Evolutionary conservation across 2,113 vertebrate genomes (phyloP), one percentile per base, ranked within the genome.

Genomic region (Corapipo altera): DNA sequence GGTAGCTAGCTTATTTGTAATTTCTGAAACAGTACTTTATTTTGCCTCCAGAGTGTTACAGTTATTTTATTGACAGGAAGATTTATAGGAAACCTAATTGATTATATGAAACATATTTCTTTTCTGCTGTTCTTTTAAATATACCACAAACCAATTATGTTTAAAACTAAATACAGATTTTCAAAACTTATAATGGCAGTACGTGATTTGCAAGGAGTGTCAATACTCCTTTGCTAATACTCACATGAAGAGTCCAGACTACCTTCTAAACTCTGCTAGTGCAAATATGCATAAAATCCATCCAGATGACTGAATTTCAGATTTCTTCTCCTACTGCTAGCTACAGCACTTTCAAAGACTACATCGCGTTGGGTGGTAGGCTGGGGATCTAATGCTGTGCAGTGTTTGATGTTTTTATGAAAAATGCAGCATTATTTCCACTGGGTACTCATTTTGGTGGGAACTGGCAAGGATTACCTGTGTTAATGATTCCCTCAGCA

Each of bases 321-420:
- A 35, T 61, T 89, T 82, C 27, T 78, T 61, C 81, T 41, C 62
- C 46, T 79, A 14, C 6, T 87, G 27, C 22, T 75, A 59, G 7
- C 48, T 86, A 58, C 26, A 87, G 44, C 57, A 57, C 27, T 81
- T 91, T 49, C 23, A 87, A 75, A 67, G 55, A 33, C 46, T 67
- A 8, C 0, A 0, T 18, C 0, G 0, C 1, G 1, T 5, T 66
- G 67, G 41, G 26, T 37, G 39, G 32, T 28, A 33, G 33, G 41
- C 16, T 51, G 62, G 30, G 33, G n/a, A 89, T n/a, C 41, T 28
- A 33, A 79, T 27, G 37, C 41, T 12, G 4, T 33, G 49, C 41
- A 23, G n/a, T 13, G 10, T 43, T 89, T 8, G 3, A 39, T 22
- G 23, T 49, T 82, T 89, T 57, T 44, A 76, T 51, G n/a, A 89